Conservation (phyloP, 2,113 vertebrate genomes). For the Mustelus asterias region DNA sequence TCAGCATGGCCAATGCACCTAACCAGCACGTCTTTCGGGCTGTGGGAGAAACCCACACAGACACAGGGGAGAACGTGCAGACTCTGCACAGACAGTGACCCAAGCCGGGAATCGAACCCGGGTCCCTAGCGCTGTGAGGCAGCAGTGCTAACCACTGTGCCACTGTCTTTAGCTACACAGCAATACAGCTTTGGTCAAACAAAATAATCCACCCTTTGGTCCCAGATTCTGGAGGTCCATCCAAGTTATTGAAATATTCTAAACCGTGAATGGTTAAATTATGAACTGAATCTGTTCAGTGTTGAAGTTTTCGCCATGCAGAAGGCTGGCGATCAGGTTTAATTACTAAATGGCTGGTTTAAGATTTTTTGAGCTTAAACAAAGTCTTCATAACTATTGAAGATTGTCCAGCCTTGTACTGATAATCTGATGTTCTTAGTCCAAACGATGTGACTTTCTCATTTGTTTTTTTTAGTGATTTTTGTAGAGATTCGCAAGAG, state of each 20-base stretch:
- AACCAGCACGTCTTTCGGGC: too few relatives aligned
- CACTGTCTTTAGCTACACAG: neutral
- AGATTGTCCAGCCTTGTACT: neutral
- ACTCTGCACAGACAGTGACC: too few relatives aligned
- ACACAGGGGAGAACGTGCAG: too few relatives aligned
- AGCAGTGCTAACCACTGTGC: too few relatives aligned
- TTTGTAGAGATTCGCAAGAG: neutral
- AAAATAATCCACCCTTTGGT: neutral
- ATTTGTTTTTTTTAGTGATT: neutral
- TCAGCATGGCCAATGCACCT: too few relatives aligned
- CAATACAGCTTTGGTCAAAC: neutral
- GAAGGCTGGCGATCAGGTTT: neutral
- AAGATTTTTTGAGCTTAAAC: neutral
- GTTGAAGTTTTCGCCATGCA: neutral
- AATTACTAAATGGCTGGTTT: neutral
- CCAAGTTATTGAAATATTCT: neutral
- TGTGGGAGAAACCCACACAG: too few relatives aligned
- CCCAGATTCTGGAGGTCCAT: too few relatives aligned
- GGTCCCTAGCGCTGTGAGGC: too few relatives aligned
- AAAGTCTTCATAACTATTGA: neutral
- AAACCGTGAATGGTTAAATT: neutral
- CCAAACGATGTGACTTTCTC: neutral
- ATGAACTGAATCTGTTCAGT: neutral
- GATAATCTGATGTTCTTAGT: neutral
- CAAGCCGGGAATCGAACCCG: too few relatives aligned